Conservation (phyloP, 2,113 vertebrate species). For the Microtus ochrogaster region DNA sequence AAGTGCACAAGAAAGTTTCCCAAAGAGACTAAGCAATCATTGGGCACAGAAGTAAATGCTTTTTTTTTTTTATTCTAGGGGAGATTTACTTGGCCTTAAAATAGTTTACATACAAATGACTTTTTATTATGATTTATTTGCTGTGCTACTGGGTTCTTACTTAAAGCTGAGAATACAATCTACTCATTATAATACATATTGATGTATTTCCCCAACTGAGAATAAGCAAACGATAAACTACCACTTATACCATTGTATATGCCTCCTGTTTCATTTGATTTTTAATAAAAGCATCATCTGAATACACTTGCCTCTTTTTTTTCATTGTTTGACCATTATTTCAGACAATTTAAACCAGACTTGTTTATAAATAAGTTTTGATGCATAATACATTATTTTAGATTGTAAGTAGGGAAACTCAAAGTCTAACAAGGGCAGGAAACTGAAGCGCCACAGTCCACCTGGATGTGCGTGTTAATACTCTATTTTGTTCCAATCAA, state of each 20-base stretch:
- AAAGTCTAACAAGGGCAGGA: not conserved
- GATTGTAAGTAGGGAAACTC: not conserved
- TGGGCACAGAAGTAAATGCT: not conserved
- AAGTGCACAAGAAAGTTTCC: constrained; percentile 41
- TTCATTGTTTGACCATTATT: not conserved
- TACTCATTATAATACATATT: not conserved
- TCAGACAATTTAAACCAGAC: not conserved
- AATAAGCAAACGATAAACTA: not conserved
- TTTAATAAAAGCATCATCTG: not conserved
- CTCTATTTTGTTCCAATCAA: constrained; percentile 14
- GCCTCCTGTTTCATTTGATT: not conserved
- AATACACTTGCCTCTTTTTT: not conserved
- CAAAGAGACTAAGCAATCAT: constrained; percentile 1
- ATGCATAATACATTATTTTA: constrained; percentile 31
- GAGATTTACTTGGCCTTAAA: constrained; percentile 50
- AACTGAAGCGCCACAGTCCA: not conserved
- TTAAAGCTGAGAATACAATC: not conserved
- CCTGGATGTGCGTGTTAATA: not conserved
- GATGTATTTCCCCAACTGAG: not conserved
- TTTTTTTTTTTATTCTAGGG: constrained; percentile 20
- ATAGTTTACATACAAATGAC: constrained; percentile 48
- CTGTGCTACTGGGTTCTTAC: not conserved
- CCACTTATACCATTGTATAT: not conserved
- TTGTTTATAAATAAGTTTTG: constrained; percentile 22
- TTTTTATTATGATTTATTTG: constrained; percentile 58